phyloP scores from a whole-genome alignment of 2,797 vertebrate species.

The Erpetoichthys calabaricus region DNA sequence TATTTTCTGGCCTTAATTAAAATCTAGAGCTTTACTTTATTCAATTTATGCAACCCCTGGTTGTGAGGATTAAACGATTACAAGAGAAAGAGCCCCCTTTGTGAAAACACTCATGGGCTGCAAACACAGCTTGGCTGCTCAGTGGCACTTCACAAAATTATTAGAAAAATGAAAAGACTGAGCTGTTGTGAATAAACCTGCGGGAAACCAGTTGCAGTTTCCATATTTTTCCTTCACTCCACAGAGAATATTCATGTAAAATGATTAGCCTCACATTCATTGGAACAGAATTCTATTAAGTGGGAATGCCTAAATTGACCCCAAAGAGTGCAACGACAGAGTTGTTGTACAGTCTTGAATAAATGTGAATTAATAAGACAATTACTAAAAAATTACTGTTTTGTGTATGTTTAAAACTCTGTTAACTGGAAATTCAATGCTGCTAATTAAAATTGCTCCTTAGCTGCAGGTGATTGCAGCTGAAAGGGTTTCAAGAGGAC shows the following conservation, averaged over 20 bases:
- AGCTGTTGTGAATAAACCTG: conserved; percentile 75
- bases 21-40: conserved; percentile 75
- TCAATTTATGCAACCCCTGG: conserved; percentile 72
- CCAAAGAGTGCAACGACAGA: conserved; percentile 46
- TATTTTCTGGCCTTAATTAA: conserved; percentile 89
- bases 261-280: conserved; percentile 70
- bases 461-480: conserved; percentile 31
- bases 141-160: conserved; percentile 85
- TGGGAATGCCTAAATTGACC: conserved; percentile 62
- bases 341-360: conserved; percentile 74
- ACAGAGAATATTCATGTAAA: conserved; percentile 63
- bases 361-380: conserved; percentile 84
- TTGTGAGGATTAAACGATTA: conserved; percentile 97
- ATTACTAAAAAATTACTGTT: conserved; percentile 85
- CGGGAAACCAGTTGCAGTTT: conserved; percentile 48
- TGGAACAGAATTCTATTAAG: conserved; percentile 70
- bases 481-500: conserved; percentile 41
- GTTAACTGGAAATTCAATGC: conserved; percentile 60
- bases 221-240: conserved; percentile 57
- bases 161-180: conserved; percentile 68
- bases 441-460: conserved; percentile 53
- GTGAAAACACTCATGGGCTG: conserved; percentile 80
- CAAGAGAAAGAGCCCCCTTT: conserved; percentile 74
- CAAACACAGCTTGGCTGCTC: conserved; percentile 62
- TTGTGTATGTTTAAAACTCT: conserved; percentile 51